phyloP scores from a whole-genome alignment of 2,113 vertebrate species.

The Platysternon megacephalum region DNA sequence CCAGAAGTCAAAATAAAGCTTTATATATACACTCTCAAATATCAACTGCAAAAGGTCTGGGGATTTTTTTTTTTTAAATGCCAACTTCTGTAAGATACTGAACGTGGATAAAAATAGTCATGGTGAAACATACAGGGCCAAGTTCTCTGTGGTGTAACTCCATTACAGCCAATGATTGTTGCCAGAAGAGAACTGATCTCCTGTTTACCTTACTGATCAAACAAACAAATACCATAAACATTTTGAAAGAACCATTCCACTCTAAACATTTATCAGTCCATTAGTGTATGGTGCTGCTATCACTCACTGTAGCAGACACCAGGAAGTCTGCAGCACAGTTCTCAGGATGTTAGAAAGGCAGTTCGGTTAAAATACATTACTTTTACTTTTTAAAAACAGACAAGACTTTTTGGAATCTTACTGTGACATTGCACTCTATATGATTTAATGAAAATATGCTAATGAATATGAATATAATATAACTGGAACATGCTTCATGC shows the following conservation, averaged over 20 bases:
- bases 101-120: neutral
- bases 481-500: too few species aligned
- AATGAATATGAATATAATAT: too few species aligned
- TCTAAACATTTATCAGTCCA: rapidly evolving
- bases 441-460: too few species aligned
- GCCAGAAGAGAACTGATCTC: neutral
- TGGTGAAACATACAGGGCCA: neutral
- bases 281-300: neutral
- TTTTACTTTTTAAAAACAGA: neutral
- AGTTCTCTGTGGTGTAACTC: rapidly evolving
- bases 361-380: neutral
- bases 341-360: neutral
- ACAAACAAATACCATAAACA: neutral
- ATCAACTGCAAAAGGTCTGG: neutral
- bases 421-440: too few species aligned
- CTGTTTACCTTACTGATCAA: neutral
- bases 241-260: rapidly evolving
- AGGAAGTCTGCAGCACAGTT: neutral
- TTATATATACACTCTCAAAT: neutral
- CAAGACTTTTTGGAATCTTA: neutral
- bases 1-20: neutral
- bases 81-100: neutral
- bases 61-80: neutral
- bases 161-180: neutral
- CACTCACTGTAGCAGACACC: neutral